Evolutionary conservation across 2,113 vertebrate genomes (phyloP), one percentile per base, ranked within the genome.

Genomic region (Muntiacus muntjak): DNA sequence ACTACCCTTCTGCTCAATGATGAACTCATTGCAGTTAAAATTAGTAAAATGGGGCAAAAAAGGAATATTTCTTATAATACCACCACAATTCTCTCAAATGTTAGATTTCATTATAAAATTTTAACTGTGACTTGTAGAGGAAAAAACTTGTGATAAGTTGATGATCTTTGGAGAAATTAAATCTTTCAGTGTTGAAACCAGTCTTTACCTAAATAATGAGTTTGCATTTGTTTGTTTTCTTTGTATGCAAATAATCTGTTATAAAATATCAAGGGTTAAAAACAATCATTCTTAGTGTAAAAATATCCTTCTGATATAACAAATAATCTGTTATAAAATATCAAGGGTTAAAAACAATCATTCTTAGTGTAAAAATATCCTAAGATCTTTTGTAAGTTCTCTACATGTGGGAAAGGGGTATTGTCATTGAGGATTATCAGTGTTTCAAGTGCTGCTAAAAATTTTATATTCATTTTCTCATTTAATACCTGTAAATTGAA

Each of bases 81-180:
- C 55, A 88, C 52, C n/a, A 26, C 55, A 64, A n/a, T 43, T 87
- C 23, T 96, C 76, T 82, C 33, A 71, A 25, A 81, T 78, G 5
- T 57, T 97, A 89, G 43, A 36, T 93, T 97, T 88, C 23, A 88
- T 25, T 50, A 57, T 74, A 76, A 87, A 78, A 71, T 36, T 96
- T 55, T 64, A 82, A 79, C 79, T 89, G 45, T 91, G 19, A 87
- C 57, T 94, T 55, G 47, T 62, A 85, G 88, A 88, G 25, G 67
- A 28, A 79, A 84, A 87, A 81, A 25, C 26, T 40, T 87, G 15
- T 52, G 43, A 74, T 36, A 21, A 87, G 45, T 79, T 54, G 36
- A 52, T 10, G 5, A 62, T 81, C 33, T 26, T 94, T 64, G 5
- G 7, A 86, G 60, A 95, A 88, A 54, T 82, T 45, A 86, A 87